Evolutionary conservation across 2,113 vertebrate genomes (phyloP).

Genomic region (Leuciscus idus): DNA sequence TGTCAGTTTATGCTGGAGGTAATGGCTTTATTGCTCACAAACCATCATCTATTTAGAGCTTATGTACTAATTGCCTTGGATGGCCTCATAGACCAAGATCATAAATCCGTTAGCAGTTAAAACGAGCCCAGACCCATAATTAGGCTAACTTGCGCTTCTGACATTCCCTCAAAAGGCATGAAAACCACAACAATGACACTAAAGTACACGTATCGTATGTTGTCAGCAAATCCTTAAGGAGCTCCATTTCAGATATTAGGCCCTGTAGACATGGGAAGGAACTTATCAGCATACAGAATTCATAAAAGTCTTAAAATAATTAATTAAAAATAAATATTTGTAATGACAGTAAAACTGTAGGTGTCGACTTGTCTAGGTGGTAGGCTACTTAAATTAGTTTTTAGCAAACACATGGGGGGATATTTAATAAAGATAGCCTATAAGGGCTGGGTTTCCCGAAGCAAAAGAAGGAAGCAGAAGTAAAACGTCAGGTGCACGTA

Average conservation of each 20-base stretch:
- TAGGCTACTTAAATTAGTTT: not conserved
- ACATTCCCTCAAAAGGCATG: constrained; percentile 53
- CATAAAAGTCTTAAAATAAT: not conserved
- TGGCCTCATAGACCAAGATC: constrained; percentile 86
- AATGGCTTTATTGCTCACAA: constrained; percentile 98
- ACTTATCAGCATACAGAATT: not conserved
- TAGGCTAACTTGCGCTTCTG: constrained; percentile 71
- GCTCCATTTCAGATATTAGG: not conserved
- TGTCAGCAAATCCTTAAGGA: constrained; percentile 46
- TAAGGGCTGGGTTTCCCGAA: not conserved
- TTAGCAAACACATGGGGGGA: not conserved
- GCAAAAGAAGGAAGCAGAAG: not conserved
- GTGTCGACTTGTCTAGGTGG: not conserved
- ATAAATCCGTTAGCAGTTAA: constrained; percentile 91
- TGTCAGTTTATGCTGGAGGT: constrained; percentile 89
- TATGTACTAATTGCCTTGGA: constrained; percentile 94
- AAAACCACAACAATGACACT: constrained; percentile 58
- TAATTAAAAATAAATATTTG: not conserved
- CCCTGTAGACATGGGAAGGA: not conserved
- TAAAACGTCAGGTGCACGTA: not conserved
- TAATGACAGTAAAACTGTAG: not conserved
- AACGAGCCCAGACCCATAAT: constrained; percentile 77
- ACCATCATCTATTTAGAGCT: constrained; percentile 93
- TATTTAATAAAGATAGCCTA: not conserved
- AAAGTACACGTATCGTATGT: constrained; percentile 53